These are phyloP conservation scores for Neolamprologus ventralis DNA, from an alignment of 2,113 vertebrate species.

Conservation along the genomic window DNA sequence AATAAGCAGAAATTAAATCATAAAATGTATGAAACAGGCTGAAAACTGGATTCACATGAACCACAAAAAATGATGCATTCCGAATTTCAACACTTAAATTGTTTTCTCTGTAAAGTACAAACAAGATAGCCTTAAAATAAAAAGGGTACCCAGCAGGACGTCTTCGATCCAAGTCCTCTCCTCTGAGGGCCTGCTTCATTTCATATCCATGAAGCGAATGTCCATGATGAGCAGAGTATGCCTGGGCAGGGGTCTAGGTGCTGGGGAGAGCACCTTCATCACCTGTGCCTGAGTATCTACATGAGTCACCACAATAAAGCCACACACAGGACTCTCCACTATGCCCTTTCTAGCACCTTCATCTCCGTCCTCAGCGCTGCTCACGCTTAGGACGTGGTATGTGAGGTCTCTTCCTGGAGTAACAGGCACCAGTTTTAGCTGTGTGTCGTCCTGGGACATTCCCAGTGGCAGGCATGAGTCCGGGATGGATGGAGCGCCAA, in stretches of 20 bases:
- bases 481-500: constrained; percentile 93
- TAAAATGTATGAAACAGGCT: neutral
- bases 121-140: neutral
- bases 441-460: constrained; percentile 98
- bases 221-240: constrained; percentile 97
- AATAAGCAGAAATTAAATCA: neutral
- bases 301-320: constrained; percentile 91
- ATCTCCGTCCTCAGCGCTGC: constrained; percentile 80
- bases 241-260: constrained; percentile 87
- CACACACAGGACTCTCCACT: constrained; percentile 88
- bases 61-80: neutral
- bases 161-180: neutral
- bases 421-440: constrained; percentile 94
- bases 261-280: constrained; percentile 90
- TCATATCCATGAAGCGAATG: constrained; percentile 96
- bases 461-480: constrained; percentile 95
- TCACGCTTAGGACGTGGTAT: constrained; percentile 93
- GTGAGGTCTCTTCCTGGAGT: constrained; percentile 93
- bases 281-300: constrained; percentile 91
- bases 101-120: neutral
- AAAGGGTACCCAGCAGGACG: neutral
- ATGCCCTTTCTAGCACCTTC: constrained; percentile 69
- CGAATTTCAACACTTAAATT: neutral
- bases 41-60: neutral
- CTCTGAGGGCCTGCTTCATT: neutral